Evolutionary conservation across 1,140 invertebrate species (phyloP).

Genomic region (Branchinecta lindahli): DNA sequence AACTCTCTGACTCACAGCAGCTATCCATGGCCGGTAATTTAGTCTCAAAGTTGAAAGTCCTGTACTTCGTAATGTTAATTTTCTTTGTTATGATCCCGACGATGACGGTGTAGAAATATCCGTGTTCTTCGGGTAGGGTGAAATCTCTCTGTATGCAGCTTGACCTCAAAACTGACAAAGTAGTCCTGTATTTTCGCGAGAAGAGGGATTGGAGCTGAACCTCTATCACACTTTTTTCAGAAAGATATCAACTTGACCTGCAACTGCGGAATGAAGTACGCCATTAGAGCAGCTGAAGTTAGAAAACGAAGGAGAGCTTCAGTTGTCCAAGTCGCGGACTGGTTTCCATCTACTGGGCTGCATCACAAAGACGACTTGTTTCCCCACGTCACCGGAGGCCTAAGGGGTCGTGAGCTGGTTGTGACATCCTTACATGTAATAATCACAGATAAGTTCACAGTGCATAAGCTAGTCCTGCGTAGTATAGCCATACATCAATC

Average conservation of each 20-base stretch:
- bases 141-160: too few relatives aligned
- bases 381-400: conserved; percentile 58
- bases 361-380: conserved; percentile 51
- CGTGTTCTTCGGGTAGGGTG: too few relatives aligned
- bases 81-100: too few relatives aligned
- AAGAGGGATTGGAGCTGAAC: too few relatives aligned
- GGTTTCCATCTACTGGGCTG: conserved; percentile 51
- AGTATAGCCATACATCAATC: conserved; percentile 12
- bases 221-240: too few relatives aligned
- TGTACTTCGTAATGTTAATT: too few relatives aligned
- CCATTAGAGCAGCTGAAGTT: not conserved
- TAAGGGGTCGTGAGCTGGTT: conserved; percentile 44
- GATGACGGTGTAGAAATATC: too few relatives aligned
- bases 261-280: not conserved
- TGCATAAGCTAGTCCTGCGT: not conserved
- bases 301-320: conserved; percentile 22
- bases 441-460: not conserved
- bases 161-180: too few relatives aligned
- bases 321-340: conserved; percentile 47
- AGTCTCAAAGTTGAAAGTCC: too few relatives aligned
- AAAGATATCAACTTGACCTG: not conserved
- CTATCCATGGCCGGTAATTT: too few relatives aligned
- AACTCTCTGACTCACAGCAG: too few relatives aligned
- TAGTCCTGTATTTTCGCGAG: too few relatives aligned
- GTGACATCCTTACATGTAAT: conserved; percentile 29